Percentiles rank a stretch among this genome's conserved stretches.
Conservation (phyloP, 2,113 vertebrate species). For the Hypomesus transpacificus region DNA sequence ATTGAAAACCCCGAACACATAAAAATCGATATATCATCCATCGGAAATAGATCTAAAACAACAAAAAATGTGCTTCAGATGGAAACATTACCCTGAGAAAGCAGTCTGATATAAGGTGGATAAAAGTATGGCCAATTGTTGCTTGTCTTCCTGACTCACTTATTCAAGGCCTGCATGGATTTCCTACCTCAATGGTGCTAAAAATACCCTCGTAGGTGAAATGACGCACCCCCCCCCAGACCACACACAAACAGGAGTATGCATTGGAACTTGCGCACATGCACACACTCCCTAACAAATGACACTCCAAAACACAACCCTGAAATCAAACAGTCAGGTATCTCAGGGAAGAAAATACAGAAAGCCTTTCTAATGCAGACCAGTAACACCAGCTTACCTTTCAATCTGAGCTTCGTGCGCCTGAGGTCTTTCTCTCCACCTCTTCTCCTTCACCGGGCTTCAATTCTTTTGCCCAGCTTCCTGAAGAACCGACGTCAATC, state of each 20-base stretch:
- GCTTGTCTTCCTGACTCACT: slow-evolving; percentile 14
- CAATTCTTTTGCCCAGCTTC: slow-evolving; percentile 20
- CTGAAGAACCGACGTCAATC: slow-evolving; percentile 15
- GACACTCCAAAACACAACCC: not conserved
- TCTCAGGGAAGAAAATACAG: not conserved
- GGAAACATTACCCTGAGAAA: not conserved
- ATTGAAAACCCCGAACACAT: too few relatives aligned
- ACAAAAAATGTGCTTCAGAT: too few relatives aligned
- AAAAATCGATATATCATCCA: too few relatives aligned
- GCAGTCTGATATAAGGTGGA: not conserved
- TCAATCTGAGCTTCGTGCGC: not conserved
- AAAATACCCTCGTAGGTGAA: slow-evolving; percentile 23
- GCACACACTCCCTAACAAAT: not conserved
- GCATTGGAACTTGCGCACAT: not conserved
- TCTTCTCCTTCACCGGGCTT: slow-evolving; percentile 1
- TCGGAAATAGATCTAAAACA: not conserved
- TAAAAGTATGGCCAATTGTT: slow-evolving; percentile 3
- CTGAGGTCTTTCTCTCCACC: not conserved
- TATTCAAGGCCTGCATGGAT: slow-evolving; percentile 13
- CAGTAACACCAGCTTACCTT: slow-evolving; percentile 3
- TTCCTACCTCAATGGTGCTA: slow-evolving; percentile 2
- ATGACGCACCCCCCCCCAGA: not conserved
- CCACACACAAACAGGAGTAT: slow-evolving; percentile 3
- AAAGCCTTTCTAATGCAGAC: too few relatives aligned
- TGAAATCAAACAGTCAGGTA: not conserved